These are phyloP conservation scores for Felis chaus DNA, from an alignment of 2,113 vertebrate genomes.

Conservation along the genomic window DNA sequence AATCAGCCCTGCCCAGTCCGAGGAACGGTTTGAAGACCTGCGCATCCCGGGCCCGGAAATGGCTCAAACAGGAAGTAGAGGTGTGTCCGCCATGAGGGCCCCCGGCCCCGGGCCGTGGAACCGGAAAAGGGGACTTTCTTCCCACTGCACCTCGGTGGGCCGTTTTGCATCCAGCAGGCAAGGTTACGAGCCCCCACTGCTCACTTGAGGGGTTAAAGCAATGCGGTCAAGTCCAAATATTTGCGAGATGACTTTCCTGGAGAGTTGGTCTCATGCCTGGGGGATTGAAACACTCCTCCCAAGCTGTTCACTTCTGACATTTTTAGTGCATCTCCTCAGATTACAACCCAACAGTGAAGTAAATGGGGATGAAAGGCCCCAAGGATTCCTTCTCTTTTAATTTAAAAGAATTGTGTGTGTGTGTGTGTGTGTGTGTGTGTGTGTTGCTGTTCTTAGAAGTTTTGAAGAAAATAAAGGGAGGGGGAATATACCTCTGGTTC, in stretches of 20 bases:
- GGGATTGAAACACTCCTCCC: slow-evolving; percentile 77
- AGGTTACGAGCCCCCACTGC: neutral
- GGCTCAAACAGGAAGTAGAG: neutral
- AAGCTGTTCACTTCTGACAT: slow-evolving; percentile 78
- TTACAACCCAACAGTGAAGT: slow-evolving; percentile 80
- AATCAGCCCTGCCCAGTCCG: neutral
- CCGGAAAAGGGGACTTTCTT: neutral
- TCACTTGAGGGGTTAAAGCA: slow-evolving; percentile 38
- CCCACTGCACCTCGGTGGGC: neutral
- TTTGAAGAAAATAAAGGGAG: slow-evolving; percentile 48
- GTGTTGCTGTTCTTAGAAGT: slow-evolving; percentile 72
- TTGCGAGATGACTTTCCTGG: slow-evolving; percentile 6
- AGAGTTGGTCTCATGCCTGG: slow-evolving; percentile 67
- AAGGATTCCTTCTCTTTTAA: slow-evolving; percentile 6
- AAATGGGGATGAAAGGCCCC: slow-evolving; percentile 75
- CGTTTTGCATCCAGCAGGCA: neutral
- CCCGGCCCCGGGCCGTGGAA: neutral
- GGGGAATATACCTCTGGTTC: neutral
- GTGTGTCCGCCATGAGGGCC: neutral
- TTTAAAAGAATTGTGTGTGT: neutral
- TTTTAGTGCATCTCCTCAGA: slow-evolving; percentile 75
- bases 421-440: neutral
- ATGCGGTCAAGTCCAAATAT: slow-evolving; percentile 40
- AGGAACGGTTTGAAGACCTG: neutral
- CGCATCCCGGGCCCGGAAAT: neutral